Evolutionary conservation across 1,140 invertebrate genomes (phyloP).

Genomic region (Acyrthosiphon pisum): DNA sequence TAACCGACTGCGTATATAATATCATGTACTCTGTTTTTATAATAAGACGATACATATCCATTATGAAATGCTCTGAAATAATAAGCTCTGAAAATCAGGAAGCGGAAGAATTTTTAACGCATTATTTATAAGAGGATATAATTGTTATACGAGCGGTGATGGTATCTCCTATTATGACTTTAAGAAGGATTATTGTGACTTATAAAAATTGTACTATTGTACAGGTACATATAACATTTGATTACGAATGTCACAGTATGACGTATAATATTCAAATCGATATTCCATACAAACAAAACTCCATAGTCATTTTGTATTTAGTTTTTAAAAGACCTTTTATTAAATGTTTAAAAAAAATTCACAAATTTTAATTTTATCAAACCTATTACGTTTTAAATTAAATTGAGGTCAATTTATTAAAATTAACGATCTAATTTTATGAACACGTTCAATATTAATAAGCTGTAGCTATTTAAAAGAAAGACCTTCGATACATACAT

Average conservation of each 20-base stretch:
- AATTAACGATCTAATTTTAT: background rate
- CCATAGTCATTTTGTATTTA: background rate
- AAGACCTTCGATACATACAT: constrained; percentile 16
- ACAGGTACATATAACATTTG: background rate
- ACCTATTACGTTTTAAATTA: background rate
- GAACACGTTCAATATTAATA: constrained; percentile 14
- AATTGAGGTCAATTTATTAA: constrained; percentile 23
- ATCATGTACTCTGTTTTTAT: background rate
- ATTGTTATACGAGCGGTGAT: background rate
- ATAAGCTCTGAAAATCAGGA: background rate
- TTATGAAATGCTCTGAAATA: background rate
- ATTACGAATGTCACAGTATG: background rate
- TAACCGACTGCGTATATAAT: background rate
- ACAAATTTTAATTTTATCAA: background rate
- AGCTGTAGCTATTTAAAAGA: background rate
- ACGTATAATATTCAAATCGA: background rate
- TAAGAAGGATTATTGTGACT: background rate
- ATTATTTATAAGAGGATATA: background rate
- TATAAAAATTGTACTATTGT: background rate
- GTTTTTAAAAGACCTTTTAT: background rate
- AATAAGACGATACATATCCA: background rate
- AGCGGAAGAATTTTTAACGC: background rate
- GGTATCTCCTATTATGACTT: background rate
- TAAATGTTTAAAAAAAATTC: background rate
- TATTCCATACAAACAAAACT: background rate